phyloP scores from a whole-genome alignment of 2,888 invertebrate genomes.

The Apodemia mormo region DNA sequence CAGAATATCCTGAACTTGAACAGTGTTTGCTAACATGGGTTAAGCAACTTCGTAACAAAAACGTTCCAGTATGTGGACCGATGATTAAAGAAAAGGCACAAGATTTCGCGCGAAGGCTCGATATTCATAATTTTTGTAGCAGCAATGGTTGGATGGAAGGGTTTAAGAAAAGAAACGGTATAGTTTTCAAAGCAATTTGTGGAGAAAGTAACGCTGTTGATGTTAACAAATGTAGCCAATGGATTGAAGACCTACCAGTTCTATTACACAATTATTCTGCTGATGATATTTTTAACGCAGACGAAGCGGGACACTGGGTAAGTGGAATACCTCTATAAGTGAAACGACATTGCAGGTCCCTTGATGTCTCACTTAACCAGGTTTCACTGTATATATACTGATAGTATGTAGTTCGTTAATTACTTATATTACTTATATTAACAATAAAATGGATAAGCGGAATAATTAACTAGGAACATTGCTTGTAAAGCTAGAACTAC shows the following conservation, averaged over 20 bases:
- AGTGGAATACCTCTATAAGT: too few relatives aligned
- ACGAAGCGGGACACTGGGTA: constrained; percentile 24
- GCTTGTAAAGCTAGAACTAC: too few relatives aligned
- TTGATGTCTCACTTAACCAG: too few relatives aligned
- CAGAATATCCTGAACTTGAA: constrained; percentile 30
- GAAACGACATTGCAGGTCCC: too few relatives aligned
- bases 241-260: constrained; percentile 35
- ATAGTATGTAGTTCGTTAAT: too few relatives aligned
- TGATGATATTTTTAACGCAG: constrained; percentile 35
- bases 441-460: too few relatives aligned
- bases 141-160: constrained; percentile 39
- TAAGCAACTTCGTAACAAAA: too few relatives aligned
- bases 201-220: constrained; percentile 36
- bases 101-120: constrained; percentile 37
- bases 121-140: constrained; percentile 39
- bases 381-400: too few relatives aligned
- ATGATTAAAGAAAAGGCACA: constrained; percentile 34
- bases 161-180: constrained; percentile 38
- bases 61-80: constrained; percentile 30
- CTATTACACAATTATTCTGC: constrained; percentile 29
- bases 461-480: too few relatives aligned
- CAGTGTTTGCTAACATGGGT: too few relatives aligned
- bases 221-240: constrained; percentile 35
- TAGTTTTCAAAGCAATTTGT: constrained; percentile 37
- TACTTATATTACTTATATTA: too few relatives aligned